These are phyloP conservation scores for Xyliphius kryptos DNA, from an alignment of 2,113 vertebrate species.

Conservation along the genomic window DNA sequence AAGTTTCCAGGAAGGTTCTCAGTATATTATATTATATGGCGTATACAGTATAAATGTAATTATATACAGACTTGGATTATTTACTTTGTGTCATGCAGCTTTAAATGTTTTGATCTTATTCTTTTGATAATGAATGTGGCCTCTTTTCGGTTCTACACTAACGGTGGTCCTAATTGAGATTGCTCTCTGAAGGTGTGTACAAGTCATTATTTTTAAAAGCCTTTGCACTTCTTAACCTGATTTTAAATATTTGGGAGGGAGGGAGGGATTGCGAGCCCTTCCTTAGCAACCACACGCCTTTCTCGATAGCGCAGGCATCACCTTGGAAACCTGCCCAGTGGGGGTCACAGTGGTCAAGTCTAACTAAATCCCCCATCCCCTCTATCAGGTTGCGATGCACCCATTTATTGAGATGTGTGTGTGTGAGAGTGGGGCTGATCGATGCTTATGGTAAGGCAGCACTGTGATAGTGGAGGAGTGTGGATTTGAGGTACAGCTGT, in stretches of 20 bases:
- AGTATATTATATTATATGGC: no score
- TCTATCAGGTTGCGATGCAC: constrained; percentile 8
- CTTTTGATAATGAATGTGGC: no score
- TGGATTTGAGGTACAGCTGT: neutral
- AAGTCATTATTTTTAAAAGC: constrained; percentile 10
- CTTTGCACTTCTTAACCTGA: constrained; percentile 5
- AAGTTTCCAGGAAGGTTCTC: no score
- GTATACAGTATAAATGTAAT: no score
- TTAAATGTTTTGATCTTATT: no score
- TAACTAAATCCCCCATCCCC: constrained; percentile 25
- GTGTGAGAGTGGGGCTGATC: constrained; percentile 2
- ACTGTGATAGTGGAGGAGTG: constrained; percentile 6
- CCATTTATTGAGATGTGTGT: constrained; percentile 9
- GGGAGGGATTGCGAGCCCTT: neutral
- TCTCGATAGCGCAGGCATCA: constrained; percentile 30
- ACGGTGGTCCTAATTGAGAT: no score
- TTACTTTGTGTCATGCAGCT: no score
- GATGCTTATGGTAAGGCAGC: neutral
- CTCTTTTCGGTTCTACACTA: no score
- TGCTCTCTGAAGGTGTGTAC: no score
- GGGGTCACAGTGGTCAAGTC: constrained; percentile 34
- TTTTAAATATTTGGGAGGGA: constrained; percentile 17
- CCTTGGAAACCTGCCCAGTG: constrained; percentile 41
- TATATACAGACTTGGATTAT: no score
- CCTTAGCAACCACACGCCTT: constrained; percentile 29